Evolutionary conservation across 2,888 invertebrate species (phyloP).

Genomic region (Melanargia galathea): DNA sequence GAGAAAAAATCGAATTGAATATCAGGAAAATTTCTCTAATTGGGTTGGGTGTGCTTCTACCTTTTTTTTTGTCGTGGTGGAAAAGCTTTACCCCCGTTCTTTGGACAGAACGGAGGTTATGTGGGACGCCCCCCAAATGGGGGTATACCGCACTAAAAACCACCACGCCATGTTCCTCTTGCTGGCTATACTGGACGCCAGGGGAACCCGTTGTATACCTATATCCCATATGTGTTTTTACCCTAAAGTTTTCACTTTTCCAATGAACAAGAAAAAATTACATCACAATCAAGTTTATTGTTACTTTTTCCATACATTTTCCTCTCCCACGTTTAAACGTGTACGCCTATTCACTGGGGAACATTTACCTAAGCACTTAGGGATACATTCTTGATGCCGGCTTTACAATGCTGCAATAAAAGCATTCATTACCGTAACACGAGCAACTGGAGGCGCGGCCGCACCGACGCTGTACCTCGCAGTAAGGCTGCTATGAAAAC

Average conservation of each 20-base stretch:
- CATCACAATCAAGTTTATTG: conserved; percentile 4
- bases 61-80: no score
- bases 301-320: not conserved
- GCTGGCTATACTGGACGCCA: no score
- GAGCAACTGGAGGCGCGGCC: conserved; percentile 51
- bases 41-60: no score
- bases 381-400: conserved; percentile 40
- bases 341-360: conserved; percentile 14
- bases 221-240: no score
- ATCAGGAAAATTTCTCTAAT: no score
- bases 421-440: conserved; percentile 57
- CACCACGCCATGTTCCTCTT: no score
- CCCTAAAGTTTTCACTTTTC: not conserved
- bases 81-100: no score
- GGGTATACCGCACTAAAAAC: no score
- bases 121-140: no score
- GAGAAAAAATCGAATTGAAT: no score
- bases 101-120: no score
- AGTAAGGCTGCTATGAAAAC: conserved; percentile 43
- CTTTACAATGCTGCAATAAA: conserved; percentile 49
- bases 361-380: conserved; percentile 37
- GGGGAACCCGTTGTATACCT: no score
- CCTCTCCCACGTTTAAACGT: not conserved
- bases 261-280: not conserved
- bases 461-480: conserved; percentile 49